Base-by-base conservation (phyloP, 92 coral and sea anemone species). In the Zoanthus sansibaricus region DNA sequence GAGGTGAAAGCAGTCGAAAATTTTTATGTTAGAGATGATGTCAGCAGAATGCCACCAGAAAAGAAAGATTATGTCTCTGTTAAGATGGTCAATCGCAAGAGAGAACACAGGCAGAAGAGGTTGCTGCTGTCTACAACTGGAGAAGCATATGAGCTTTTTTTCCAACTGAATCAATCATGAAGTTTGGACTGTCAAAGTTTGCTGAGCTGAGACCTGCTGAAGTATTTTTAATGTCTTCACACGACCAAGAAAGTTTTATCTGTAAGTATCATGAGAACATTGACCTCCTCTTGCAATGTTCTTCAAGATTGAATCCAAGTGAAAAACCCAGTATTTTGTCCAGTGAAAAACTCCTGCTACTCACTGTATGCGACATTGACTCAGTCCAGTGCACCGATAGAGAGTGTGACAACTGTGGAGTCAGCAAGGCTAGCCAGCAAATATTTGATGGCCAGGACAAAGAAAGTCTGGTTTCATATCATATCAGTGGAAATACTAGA, bases 401-500 rank as follows among this genome's bases (percentile, higher is more conserved):
- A 25, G 25, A 25, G 25, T 25, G 25, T 25, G 25, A 25, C 25
- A 87, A 61, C 67, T 88, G 94, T 91, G 91, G 91, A 31, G 83
- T 88, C 15, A 67, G 72, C 32, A 66, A 54, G 79, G 71, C 85
- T 59, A 59, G 30, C 25, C 48, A 78, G 55, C 54, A 78, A 58
- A 11, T 56, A 17, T 77, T 77, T 78, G 84, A 88, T 47, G 91
- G 75, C 78, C 61, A 77, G 49, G 85, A 91, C 54, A 79, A 91
- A 48, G 89, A 91, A 55, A 73, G 76, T 76, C 72, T 48, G 49
- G 72, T 88, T 21, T 51, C 84, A 20, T 91, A 91, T 77, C 87
- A 25, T n/a, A 88, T 70, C 89, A 91, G 86, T 91, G 92, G 94
- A 91, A 91, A 88, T 66, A 14, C 32, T 91, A 55, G 91, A 91